These are phyloP conservation scores for Drosophila simulans DNA, from an alignment of 1,140 invertebrate species.

Conservation along the genomic window DNA sequence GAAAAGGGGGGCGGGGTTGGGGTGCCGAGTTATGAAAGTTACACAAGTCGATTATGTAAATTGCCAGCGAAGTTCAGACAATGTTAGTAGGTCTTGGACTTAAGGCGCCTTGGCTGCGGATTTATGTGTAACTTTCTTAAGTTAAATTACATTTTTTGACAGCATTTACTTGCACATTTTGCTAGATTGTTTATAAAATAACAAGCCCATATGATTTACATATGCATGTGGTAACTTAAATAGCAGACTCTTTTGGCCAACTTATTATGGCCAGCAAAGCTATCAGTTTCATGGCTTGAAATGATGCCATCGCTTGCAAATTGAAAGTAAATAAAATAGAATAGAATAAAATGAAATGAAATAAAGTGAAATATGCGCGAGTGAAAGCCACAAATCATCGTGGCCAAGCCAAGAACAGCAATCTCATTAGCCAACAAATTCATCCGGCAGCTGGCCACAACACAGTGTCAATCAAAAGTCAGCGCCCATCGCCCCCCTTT, in stretches of 20 bases:
- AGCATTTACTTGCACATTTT: neutral
- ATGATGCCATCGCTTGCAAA: constrained; percentile 40
- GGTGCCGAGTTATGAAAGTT: constrained; percentile 1
- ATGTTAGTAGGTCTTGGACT: neutral
- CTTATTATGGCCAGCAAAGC: neutral
- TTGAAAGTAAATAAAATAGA: constrained; percentile 25
- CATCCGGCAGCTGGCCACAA: constrained; percentile 72
- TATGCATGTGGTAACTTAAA: no score
- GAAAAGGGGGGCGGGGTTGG: neutral
- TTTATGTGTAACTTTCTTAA: neutral
- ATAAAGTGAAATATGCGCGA: constrained; percentile 5
- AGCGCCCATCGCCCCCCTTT: neutral
- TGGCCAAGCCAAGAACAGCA: constrained; percentile 33
- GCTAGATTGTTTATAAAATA: neutral
- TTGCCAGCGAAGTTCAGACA: neutral
- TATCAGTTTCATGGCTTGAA: constrained; percentile 32
- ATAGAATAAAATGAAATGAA: constrained; percentile 14
- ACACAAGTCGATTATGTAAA: constrained; percentile 5
- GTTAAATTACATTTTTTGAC: neutral
- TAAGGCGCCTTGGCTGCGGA: neutral
- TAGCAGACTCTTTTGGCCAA: neutral
- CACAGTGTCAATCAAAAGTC: constrained; percentile 68
- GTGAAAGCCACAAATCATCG: constrained; percentile 30
- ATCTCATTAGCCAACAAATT: constrained; percentile 38
- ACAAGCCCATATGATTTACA: no score